Evolutionary conservation across 2,888 invertebrate species (phyloP), one percentile per base, ranked within the genome.

Genomic region (Shargacucullia verbasci): DNA sequence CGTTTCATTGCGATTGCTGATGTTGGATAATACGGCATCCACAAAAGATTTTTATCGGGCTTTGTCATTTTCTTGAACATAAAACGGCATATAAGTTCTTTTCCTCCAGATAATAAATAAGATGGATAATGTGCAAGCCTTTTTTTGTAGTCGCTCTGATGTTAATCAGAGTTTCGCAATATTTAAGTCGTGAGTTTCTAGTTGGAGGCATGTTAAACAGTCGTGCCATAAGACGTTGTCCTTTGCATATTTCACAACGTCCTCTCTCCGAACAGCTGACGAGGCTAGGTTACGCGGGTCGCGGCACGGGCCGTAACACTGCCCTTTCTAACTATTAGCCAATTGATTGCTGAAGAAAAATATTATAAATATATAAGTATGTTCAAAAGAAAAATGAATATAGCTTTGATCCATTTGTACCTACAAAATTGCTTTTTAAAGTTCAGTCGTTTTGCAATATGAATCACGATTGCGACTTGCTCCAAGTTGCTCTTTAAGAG

Each of bases 251-350:
- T 83, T 70, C 82, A 68, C 77, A 81, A 81, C 68, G 72, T 79
- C 81, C 80, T 83, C 79, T 82, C 73, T 74, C 76, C 55, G 71
- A 76, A 81, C 83, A 83, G 84, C 84, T 81, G 84, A 71, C 67
- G 70, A 70, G 71, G 72, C 62, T 69, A 76, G 76, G 74, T 72
- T 69, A 70, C 70, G 61, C 79, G 81, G 86, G 86, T 87, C 87
- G 78, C 69, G 76, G 52, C 87, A 78, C 69, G 76, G 52, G 78
- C 74, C 80, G 74, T 73, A 69, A 60, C 68, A 60, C 63, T 75
- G 80, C 83, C 86, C 83, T 87, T 85, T 88, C 84, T 81, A 85
- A 78, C 75, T 71, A 57, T 72, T 56, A 56, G 47, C 41, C 67
- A 71, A 71, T 37, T 49, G 13, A 41, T 64, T 64, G 50, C 52